phyloP scores from a whole-genome alignment of 2,888 invertebrate genomes.

The Scrobipalpa atriplicella region DNA sequence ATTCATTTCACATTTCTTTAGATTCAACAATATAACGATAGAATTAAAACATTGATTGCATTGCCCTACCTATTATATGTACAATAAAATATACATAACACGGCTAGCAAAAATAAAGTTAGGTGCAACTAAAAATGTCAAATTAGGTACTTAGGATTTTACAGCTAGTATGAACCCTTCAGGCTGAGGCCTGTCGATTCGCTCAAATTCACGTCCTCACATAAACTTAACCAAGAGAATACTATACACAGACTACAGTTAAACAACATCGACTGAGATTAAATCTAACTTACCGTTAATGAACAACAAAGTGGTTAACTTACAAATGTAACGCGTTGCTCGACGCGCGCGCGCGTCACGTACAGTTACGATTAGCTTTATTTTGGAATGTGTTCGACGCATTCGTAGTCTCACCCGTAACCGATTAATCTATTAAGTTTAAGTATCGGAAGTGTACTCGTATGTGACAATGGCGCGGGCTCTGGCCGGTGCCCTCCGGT shows the following conservation, averaged over 20 bases:
- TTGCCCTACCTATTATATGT: slow-evolving; percentile 79
- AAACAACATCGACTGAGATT: slow-evolving; percentile 79
- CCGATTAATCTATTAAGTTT: slow-evolving; percentile 32
- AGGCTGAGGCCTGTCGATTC: slow-evolving; percentile 74
- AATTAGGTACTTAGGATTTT: slow-evolving; percentile 70
- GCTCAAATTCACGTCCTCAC: slow-evolving; percentile 78
- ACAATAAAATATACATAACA: slow-evolving; percentile 76
- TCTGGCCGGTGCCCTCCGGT: not conserved
- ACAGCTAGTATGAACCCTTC: slow-evolving; percentile 73
- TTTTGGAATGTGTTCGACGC: slow-evolving; percentile 81
- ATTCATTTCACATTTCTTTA: slow-evolving; percentile 54
- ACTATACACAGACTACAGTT: slow-evolving; percentile 79
- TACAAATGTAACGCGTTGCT: slow-evolving; percentile 68
- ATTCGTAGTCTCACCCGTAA: slow-evolving; percentile 50
- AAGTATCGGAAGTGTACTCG: slow-evolving; percentile 3
- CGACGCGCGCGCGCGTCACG: slow-evolving; percentile 66
- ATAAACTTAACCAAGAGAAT: slow-evolving; percentile 74
- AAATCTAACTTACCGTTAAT: slow-evolving; percentile 81
- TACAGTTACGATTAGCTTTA: slow-evolving; percentile 67
- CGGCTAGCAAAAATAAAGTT: slow-evolving; percentile 73
- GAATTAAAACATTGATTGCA: slow-evolving; percentile 69
- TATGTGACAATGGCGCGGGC: slow-evolving; percentile 3
- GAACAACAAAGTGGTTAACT: slow-evolving; percentile 82
- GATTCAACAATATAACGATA: slow-evolving; percentile 70
- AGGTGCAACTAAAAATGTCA: slow-evolving; percentile 74